Evolutionary conservation across 1,140 invertebrate genomes (phyloP), one percentile per base, ranked within the genome.

Genomic region (Leucophenga varia): DNA sequence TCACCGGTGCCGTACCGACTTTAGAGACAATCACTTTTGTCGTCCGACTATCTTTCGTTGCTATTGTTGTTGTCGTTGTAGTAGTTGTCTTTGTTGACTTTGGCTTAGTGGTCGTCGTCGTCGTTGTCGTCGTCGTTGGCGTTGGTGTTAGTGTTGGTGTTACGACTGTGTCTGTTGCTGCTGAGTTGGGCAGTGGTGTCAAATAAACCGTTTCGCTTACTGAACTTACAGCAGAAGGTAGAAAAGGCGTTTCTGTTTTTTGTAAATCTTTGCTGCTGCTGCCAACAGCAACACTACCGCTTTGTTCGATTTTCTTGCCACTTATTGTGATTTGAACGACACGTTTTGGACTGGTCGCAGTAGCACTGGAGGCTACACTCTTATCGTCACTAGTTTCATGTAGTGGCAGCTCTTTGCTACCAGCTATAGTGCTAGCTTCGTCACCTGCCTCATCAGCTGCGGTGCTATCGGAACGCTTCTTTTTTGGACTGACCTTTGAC

Each of bases 311-410:
- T 59, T 72, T 73, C 55, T 72, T 70, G 40, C 69, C 69, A 12
- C 61, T 61, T 37, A 72, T 72, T 47, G 69, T 72, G 46, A 72
- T 72, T 52, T 72, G 59, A 18, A 72, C 47, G 14, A n/a, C n/a
- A n/a, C n/a, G n/a, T n/a, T n/a, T n/a, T n/a, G n/a, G n/a, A n/a
- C n/a, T n/a, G n/a, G n/a, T n/a, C n/a, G n/a, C n/a, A n/a, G n/a
- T n/a, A n/a, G n/a, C n/a, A n/a, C n/a, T n/a, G n/a, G n/a, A n/a
- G n/a, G n/a, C n/a, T n/a, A n/a, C n/a, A n/a, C n/a, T n/a, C n/a
- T n/a, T n/a, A n/a, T n/a, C n/a, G n/a, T n/a, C n/a, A n/a, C n/a
- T n/a, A n/a, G n/a, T n/a, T n/a, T n/a, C n/a, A n/a, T 43, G 21
- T 39, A 20, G 13, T 34, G 34, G 22, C 21, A 35, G 13, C 21